Base-by-base conservation (phyloP, 2,888 invertebrate species). In the Esperia sulphurella region DNA sequence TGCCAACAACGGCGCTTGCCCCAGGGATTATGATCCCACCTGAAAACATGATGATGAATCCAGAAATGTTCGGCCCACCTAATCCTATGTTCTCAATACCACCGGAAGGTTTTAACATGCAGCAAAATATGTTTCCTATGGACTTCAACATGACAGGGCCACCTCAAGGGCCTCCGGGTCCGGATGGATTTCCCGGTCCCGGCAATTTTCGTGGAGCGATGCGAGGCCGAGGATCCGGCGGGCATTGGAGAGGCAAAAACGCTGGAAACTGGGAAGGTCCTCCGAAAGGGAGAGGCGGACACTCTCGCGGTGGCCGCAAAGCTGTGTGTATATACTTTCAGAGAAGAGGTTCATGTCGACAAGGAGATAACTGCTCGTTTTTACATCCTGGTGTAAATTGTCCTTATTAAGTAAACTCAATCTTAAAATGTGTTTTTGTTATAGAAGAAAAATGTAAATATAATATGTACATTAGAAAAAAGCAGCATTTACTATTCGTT, bases 281-380 rank as follows among this genome's bases (percentile, higher is more conserved):
- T 9, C 83, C 66, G 51, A 79, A 91, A 64, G 90, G 91, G 8
- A 79, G 90, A 38, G 87, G 88, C 12, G 83, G 83, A n/a, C 84
- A 90, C 37, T 77, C 88, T 10, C 90, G 91, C 50, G 90, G 92
- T 53, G 90, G 74, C 38, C 91, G 90, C 37, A 92, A 89, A 65
- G 82, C 91, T 43, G 84, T 93, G 10, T 97, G 96, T 73, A 93
- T 95, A 72, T 94, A 95, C 74, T 95, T 95, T 68, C 93, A 94
- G 73, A 93, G 94, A 65, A 93, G 92, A 62, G 96, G 96, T 0
- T 95, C 93, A 53, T 97, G 97, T 83, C 90, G 95, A 45, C 93
- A 95, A 71, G 95, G 95, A 48, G 95, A 95, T 62, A 93, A 93
- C 61, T 97, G 97, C 82, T 92, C 93, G 46, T 97, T 95, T 78